Evolutionary conservation across 2,113 vertebrate species (phyloP).

Genomic region (Oryzias javanicus): DNA sequence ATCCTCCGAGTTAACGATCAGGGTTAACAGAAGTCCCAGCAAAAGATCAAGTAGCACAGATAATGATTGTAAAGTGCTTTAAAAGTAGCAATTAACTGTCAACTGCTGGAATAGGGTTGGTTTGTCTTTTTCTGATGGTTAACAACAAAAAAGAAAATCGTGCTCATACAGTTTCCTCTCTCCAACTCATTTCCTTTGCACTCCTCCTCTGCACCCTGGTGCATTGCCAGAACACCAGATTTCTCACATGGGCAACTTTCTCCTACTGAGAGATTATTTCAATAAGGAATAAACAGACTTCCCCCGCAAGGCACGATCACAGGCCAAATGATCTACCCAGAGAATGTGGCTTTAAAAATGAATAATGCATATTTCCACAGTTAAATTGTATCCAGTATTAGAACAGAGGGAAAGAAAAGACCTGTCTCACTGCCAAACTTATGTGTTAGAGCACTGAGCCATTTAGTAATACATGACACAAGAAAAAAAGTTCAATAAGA

Average conservation of each 20-base stretch:
- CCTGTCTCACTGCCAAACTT: slow-evolving; percentile 38
- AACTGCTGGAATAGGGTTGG: slow-evolving; percentile 21
- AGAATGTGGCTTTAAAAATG: slow-evolving; percentile 71
- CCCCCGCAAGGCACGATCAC: slow-evolving; percentile 67
- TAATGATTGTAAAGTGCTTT: slow-evolving; percentile 63
- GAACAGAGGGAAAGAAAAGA: slow-evolving; percentile 9
- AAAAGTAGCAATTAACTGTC: slow-evolving; percentile 58
- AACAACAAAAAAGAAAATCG: slow-evolving; percentile 48
- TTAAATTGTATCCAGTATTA: slow-evolving; percentile 54
- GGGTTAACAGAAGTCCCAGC: slow-evolving; percentile 34
- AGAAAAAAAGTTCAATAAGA: slow-evolving; percentile 1
- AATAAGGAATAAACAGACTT: slow-evolving; percentile 76
- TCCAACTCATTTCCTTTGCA: slow-evolving; percentile 33
- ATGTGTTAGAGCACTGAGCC: slow-evolving; percentile 38
- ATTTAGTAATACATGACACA: slow-evolving; percentile 22
- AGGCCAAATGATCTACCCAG: slow-evolving; percentile 68
- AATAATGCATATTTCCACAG: slow-evolving; percentile 69
- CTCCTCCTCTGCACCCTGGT: slow-evolving; percentile 65
- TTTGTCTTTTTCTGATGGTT: slow-evolving; percentile 54
- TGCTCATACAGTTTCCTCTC: slow-evolving; percentile 36
- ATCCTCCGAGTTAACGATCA: slow-evolving; percentile 42
- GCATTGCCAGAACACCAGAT: slow-evolving; percentile 73
- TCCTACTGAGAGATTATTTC: slow-evolving; percentile 74
- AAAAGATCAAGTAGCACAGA: slow-evolving; percentile 53
- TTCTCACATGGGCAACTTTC: slow-evolving; percentile 73